Conservation (phyloP, 2,113 vertebrate genomes). For the Montifringilla adamsi region DNA sequence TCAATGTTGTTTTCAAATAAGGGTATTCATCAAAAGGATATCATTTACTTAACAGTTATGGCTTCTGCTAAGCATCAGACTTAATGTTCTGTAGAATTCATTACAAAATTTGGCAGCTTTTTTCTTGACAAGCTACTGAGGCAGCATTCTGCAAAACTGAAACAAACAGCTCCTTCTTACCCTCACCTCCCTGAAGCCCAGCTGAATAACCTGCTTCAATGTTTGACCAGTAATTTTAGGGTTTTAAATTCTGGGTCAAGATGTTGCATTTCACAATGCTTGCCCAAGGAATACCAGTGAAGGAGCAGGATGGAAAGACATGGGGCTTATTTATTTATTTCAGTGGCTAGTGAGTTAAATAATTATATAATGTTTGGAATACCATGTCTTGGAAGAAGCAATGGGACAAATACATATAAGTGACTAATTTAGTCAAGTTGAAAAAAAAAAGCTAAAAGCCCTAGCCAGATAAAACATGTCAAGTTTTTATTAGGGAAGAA, state of each 20-base stretch:
- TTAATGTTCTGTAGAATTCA: slow-evolving; percentile 70
- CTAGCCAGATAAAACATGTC: slow-evolving; percentile 5
- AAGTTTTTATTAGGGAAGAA: slow-evolving; percentile 56
- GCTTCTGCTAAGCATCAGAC: slow-evolving; percentile 67
- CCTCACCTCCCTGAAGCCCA: neutral
- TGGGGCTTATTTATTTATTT: neutral
- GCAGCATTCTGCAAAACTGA: neutral
- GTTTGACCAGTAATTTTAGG: neutral
- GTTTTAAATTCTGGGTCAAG: neutral
- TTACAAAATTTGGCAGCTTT: slow-evolving; percentile 68
- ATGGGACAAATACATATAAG: neutral
- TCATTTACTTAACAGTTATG: slow-evolving; percentile 72
- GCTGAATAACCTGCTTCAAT: neutral
- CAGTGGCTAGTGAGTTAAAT: neutral
- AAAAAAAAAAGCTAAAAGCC: neutral
- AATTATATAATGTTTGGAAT: neutral
- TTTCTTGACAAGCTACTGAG: slow-evolving; percentile 23
- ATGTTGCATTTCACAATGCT: neutral
- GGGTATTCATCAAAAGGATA: slow-evolving; percentile 71
- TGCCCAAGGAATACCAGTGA: neutral
- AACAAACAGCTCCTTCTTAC: neutral
- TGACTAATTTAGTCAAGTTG: neutral
- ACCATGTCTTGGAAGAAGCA: neutral
- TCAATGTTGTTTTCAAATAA: slow-evolving; percentile 69
- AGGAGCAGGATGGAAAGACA: neutral